Evolutionary conservation across 2,888 invertebrate species (phyloP).

Genomic region (Choristoneura rosaceana): DNA sequence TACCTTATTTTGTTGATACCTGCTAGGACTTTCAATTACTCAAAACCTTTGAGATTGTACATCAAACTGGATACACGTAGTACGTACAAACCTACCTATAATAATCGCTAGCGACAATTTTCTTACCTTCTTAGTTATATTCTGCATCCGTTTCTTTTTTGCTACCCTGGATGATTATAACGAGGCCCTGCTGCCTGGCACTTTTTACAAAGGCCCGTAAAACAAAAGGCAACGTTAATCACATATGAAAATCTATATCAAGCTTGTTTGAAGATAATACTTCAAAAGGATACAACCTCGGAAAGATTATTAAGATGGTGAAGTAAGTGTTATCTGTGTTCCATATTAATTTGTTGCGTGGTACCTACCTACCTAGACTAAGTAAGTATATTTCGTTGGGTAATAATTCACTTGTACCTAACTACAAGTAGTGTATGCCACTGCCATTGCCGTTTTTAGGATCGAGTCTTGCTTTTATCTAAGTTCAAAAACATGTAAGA

Average conservation of each 20-base stretch:
- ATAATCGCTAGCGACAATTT: neutral
- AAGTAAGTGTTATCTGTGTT: neutral
- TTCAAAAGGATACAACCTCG: neutral
- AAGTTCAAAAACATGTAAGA: too few relatives aligned
- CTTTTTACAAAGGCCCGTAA: neutral
- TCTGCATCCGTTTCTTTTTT: neutral
- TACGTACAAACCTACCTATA: neutral
- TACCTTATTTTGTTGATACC: too few relatives aligned
- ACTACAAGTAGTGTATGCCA: too few relatives aligned
- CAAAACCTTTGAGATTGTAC: neutral
- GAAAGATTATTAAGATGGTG: neutral
- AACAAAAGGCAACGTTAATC: slow-evolving; percentile 15
- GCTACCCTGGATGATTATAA: neutral
- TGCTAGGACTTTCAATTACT: neutral
- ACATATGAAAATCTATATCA: slow-evolving; percentile 17
- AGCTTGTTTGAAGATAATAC: neutral
- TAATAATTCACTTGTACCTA: too few relatives aligned
- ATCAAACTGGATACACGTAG: neutral
- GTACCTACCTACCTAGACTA: too few relatives aligned
- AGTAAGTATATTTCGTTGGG: too few relatives aligned
- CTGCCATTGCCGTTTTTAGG: neutral
- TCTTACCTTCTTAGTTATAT: neutral
- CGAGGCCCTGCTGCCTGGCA: slow-evolving; percentile 1
- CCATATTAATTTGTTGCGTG: too few relatives aligned
- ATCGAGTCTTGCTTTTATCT: too few relatives aligned